Conservation (phyloP, 2,113 vertebrate genomes). For the Hiodon tergisus region DNA sequence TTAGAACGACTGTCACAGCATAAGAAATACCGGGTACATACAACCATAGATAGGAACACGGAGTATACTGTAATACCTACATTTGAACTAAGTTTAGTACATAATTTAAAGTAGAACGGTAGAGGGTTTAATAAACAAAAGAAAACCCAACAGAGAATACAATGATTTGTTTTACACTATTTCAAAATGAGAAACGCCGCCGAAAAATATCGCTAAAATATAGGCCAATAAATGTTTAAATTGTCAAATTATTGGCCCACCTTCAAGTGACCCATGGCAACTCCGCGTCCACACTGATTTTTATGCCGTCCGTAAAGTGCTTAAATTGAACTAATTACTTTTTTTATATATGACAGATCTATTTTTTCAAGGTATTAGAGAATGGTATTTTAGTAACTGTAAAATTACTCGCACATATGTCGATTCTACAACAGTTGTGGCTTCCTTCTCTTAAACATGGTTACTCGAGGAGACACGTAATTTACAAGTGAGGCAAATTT, state of each 20-base stretch:
- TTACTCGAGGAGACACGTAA: background rate
- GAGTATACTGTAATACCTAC: too few relatives aligned
- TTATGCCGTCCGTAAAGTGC: background rate
- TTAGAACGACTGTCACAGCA: too few relatives aligned
- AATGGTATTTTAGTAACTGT: background rate
- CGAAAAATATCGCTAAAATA: too few relatives aligned
- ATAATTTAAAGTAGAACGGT: background rate
- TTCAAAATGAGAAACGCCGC: background rate
- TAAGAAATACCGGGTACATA: too few relatives aligned
- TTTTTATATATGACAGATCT: background rate
- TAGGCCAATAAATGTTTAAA: background rate
- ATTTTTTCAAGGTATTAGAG: background rate
- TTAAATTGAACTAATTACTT: background rate
- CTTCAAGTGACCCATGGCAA: conserved; percentile 17
- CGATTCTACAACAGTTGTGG: too few relatives aligned
- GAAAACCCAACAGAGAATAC: background rate
- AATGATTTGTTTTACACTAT: background rate
- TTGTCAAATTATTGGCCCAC: background rate
- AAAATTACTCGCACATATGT: too few relatives aligned
- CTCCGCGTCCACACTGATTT: conserved; percentile 1
- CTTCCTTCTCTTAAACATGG: background rate
- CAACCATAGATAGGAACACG: too few relatives aligned
- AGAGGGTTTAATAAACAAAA: background rate
- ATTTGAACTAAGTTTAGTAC: background rate
- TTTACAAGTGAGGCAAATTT: background rate